A percentile compares a stretch with the other conserved stretches of the same genome.
These are phyloP conservation scores for Esperia sulphurella DNA, from an alignment of 2,888 invertebrate genomes.

Conservation along the genomic window DNA sequence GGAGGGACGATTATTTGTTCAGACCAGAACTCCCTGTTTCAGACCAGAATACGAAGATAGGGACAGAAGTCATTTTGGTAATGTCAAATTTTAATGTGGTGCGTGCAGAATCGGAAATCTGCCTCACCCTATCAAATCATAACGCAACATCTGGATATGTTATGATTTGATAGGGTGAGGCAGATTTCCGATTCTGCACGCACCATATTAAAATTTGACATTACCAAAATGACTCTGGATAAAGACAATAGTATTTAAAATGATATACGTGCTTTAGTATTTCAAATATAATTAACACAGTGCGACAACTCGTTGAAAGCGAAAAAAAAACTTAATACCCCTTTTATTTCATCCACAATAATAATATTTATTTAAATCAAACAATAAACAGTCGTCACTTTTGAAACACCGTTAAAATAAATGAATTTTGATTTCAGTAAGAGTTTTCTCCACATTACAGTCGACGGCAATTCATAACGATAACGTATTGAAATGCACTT, in stretches of 20 bases:
- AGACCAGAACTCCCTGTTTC: no score
- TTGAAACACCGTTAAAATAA: constrained; percentile 45
- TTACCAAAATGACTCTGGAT: no score
- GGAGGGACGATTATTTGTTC: no score
- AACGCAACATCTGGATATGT: no score
- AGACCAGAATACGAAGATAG: no score
- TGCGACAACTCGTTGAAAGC: constrained; percentile 13
- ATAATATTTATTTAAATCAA: no score
- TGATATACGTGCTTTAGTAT: constrained; percentile 1
- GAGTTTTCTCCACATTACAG: constrained; percentile 50
- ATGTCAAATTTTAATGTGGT: no score
- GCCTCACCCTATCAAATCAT: background rate
- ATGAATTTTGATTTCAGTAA: constrained; percentile 31
- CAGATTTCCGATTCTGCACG: no score
- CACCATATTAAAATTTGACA: no score
- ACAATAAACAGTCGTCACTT: constrained; percentile 35
- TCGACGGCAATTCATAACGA: constrained; percentile 51
- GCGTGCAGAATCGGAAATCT: no score
- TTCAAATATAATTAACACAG: constrained; percentile 2
- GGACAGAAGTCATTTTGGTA: no score
- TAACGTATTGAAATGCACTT: constrained; percentile 55
- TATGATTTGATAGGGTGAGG: background rate
- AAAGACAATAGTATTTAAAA: background rate
- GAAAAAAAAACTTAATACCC: constrained; percentile 14
- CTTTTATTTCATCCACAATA: constrained; percentile 15